These are phyloP conservation scores for Hermaeophaga mercurialis DNA, from an alignment of 2,888 invertebrate species.

Conservation along the genomic window DNA sequence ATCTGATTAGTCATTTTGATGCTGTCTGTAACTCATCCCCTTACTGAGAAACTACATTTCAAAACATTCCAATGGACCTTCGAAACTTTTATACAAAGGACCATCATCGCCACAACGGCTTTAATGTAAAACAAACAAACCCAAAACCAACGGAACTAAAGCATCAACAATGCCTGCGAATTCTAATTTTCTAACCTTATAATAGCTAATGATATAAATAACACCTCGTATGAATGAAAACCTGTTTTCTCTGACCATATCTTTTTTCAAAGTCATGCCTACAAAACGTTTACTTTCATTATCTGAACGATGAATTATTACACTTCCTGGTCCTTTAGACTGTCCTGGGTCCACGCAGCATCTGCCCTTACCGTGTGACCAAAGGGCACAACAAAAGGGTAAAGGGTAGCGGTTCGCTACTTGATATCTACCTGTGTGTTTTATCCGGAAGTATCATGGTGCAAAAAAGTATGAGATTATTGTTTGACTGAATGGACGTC, in stretches of 20 bases:
- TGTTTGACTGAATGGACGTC: constrained; percentile 4
- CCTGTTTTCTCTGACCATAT: constrained; percentile 43
- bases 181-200: constrained; percentile 35
- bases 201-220: constrained; percentile 40
- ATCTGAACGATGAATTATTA: constrained; percentile 39
- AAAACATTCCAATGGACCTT: constrained; percentile 7
- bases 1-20: no score
- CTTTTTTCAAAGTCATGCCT: constrained; percentile 44
- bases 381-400: constrained; percentile 38
- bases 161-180: constrained; percentile 37
- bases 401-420: constrained; percentile 11
- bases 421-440: constrained; percentile 31
- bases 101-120: constrained; percentile 23
- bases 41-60: constrained; percentile 15
- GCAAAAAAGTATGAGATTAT: constrained; percentile 12
- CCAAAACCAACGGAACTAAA: constrained; percentile 41
- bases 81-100: constrained; percentile 23
- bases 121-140: constrained; percentile 36
- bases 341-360: constrained; percentile 43
- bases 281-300: constrained; percentile 41
- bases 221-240: constrained; percentile 42
- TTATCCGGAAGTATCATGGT: constrained; percentile 34
- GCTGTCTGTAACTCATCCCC: no score
- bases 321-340: constrained; percentile 33
- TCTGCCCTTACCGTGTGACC: constrained; percentile 51